Conservation (phyloP, 1,140 invertebrate genomes). For the Drosophila sp. region DNA sequence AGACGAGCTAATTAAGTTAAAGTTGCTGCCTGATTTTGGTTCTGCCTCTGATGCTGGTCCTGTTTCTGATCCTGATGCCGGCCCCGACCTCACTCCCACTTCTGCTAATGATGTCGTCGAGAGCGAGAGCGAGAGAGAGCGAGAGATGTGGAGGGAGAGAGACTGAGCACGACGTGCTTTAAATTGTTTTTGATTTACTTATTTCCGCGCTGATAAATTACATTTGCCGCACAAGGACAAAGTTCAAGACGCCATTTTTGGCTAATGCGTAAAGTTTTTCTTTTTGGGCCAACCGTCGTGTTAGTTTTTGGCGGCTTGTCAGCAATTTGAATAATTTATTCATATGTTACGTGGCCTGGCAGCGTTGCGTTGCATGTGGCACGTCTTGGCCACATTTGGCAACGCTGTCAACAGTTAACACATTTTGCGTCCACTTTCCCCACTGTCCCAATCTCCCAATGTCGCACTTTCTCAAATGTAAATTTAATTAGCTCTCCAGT, state of each 20-base stretch:
- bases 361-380: constrained; percentile 45
- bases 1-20: constrained; percentile 79
- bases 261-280: constrained; percentile 78
- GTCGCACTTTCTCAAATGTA: too few relatives aligned
- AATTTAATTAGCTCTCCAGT: constrained; percentile 75
- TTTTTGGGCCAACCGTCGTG: constrained; percentile 15
- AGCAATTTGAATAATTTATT: constrained; percentile 80
- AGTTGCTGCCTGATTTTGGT: constrained; percentile 49
- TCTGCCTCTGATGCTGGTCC: neutral
- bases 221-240: constrained; percentile 66
- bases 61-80: constrained; percentile 4
- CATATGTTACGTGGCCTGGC: constrained; percentile 75
- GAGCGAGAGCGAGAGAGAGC: constrained; percentile 16
- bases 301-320: constrained; percentile 59
- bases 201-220: constrained; percentile 82
- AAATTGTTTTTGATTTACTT: constrained; percentile 83
- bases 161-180: constrained; percentile 52
- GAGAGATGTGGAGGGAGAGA: neutral
- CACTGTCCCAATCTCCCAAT: too few relatives aligned
- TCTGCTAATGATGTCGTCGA: constrained; percentile 64
- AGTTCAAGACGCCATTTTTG: constrained; percentile 71
- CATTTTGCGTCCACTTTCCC: constrained; percentile 53
- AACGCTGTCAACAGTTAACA: constrained; percentile 42
- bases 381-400: constrained; percentile 9
- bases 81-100: neutral